phyloP scores from a whole-genome alignment of 2,888 invertebrate species.

The Esperia sulphurella region DNA sequence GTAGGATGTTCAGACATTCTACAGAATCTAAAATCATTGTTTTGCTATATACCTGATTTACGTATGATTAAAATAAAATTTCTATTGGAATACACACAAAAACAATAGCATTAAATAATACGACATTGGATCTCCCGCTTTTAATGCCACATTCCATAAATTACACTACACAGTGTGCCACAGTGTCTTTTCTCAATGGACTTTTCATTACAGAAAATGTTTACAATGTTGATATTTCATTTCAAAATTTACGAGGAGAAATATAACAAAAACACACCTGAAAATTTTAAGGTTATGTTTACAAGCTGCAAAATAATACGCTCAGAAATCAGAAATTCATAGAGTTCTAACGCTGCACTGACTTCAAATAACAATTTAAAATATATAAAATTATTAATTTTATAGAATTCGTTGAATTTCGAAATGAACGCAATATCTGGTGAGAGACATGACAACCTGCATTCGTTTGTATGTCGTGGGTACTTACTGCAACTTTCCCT shows the following conservation, averaged over 20 bases:
- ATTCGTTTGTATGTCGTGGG: conserved; percentile 46
- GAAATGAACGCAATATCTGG: conserved; percentile 30
- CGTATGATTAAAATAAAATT: no score
- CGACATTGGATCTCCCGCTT: no score
- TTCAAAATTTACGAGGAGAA: not conserved
- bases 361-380: not conserved
- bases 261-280: not conserved
- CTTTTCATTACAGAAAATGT: not conserved
- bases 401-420: not conserved
- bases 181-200: not conserved
- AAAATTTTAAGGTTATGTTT: conserved; percentile 72
- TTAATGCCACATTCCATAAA: not conserved
- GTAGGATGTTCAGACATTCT: no score
- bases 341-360: conserved; percentile 4
- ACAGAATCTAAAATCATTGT: no score
- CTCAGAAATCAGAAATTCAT: conserved; percentile 13
- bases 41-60: no score
- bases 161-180: not conserved
- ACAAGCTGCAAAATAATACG: conserved; percentile 51
- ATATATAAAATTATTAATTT: conserved; percentile 3
- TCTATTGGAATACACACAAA: no score
- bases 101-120: no score
- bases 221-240: not conserved
- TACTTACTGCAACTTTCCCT: conserved; percentile 42
- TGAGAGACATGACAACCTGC: conserved; percentile 52